These are phyloP conservation scores for Acomys russatus DNA, from an alignment of 2,797 vertebrate species.

Conservation along the genomic window DNA sequence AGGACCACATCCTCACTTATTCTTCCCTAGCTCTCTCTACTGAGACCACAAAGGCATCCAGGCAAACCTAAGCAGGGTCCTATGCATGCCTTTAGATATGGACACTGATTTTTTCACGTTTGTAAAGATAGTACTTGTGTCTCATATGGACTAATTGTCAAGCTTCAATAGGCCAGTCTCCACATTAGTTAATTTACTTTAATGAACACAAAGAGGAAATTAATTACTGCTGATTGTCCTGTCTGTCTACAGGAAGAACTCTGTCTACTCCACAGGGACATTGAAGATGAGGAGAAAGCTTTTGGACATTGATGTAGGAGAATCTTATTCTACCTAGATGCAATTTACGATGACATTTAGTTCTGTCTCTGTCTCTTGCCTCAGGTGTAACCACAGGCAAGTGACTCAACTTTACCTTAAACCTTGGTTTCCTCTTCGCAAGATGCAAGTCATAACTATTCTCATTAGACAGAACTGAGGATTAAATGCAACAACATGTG, in stretches of 20 bases:
- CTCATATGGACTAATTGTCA: background rate
- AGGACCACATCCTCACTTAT: background rate
- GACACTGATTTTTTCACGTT: background rate
- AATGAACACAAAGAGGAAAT: slow-evolving; percentile 26
- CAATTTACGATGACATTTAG: slow-evolving; percentile 24
- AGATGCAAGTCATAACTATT: background rate
- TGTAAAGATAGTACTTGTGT: background rate
- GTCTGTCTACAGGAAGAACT: background rate
- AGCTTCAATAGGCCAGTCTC: background rate
- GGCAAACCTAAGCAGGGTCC: background rate
- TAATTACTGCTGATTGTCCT: background rate
- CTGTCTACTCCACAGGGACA: background rate
- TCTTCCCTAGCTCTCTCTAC: background rate
- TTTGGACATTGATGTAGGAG: background rate
- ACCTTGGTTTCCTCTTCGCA: slow-evolving; percentile 13
- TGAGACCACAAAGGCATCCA: background rate
- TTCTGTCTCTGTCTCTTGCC: background rate
- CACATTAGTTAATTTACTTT: slow-evolving; percentile 23
- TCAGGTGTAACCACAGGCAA: background rate
- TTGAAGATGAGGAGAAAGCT: background rate
- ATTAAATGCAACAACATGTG: slow-evolving; percentile 14
- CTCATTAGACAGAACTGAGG: background rate
- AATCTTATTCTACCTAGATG: background rate
- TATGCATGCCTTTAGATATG: background rate
- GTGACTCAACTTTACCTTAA: slow-evolving; percentile 21